Evolutionary conservation across 2,888 invertebrate species (phyloP), one percentile per base, ranked within the genome.

Genomic region (Thereva nobilitata): DNA sequence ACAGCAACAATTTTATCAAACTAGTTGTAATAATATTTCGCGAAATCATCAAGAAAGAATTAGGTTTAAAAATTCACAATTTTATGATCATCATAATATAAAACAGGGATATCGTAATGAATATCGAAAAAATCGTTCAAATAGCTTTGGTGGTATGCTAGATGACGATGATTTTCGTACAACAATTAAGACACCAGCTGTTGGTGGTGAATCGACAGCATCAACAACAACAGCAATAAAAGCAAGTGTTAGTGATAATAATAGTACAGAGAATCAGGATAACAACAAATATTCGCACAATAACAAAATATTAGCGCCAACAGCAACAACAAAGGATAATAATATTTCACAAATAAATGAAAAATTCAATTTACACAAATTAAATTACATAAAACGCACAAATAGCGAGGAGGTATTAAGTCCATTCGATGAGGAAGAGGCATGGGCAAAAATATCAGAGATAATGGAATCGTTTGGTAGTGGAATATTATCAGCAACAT

Each of bases 401-500:
- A 69, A 69, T 6, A 71, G 69, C n/a, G 72, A 85, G 65, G 86
- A 77, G 53, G 74, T 92, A 73, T 85, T 95, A 73, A 93, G 93
- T 77, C 93, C 94, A 3, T 94, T 94, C 80, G 93, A 95, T 83
- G 95, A 95, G 78, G 83, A 92, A 82, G 96, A 97, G 83, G 77
- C 79, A 0, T 96, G 97, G 93, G 93, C 93, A 35, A 93, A 95
- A 83, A 95, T 97, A 75, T 93, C 93, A 55, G 94, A 95, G 82
- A 96, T 96, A 75, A 93, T 97, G 90, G 94, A 94, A 50, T 93
- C 94, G 1, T 93, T 97, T 77, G 95, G 95, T 69, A 92, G 91
- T 71, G 91, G 91, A 66, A 85, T 92, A 42, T 88, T 92, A 9
- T 81, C 89, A 23, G 90, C 90, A 12, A 38, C 10, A 41, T 34